Percentiles rank a stretch among this genome's conserved stretches.
Evolutionary conservation across 2,888 invertebrate genomes (phyloP).

Genomic region (Linyphia triangularis): DNA sequence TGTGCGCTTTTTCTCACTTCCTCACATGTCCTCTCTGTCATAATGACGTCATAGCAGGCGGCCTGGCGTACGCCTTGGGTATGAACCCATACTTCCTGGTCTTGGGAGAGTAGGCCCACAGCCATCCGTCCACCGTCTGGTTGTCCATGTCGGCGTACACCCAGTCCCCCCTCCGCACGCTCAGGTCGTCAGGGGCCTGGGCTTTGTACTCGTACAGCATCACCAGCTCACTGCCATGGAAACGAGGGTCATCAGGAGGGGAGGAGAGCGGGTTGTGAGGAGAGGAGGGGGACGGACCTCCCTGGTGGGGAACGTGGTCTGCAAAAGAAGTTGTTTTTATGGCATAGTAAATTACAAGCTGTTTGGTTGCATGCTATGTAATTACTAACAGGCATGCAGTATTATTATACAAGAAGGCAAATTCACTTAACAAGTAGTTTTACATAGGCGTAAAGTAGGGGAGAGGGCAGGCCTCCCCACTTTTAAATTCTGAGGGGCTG

Average conservation of each 20-base stretch:
- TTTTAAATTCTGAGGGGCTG: too few relatives aligned
- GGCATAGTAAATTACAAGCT: too few relatives aligned
- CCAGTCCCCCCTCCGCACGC: slow-evolving; percentile 91
- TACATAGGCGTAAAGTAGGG: too few relatives aligned
- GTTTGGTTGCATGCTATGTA: too few relatives aligned
- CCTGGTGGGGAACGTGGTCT: slow-evolving; percentile 44
- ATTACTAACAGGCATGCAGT: too few relatives aligned
- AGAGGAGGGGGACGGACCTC: slow-evolving; percentile 38
- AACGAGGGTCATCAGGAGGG: slow-evolving; percentile 84
- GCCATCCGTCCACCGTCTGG: slow-evolving; percentile 97
- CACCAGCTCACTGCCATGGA: slow-evolving; percentile 93
- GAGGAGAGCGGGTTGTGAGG: slow-evolving; percentile 62
- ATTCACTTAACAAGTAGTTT: too few relatives aligned
- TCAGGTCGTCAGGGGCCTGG: slow-evolving; percentile 94
- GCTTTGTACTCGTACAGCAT: slow-evolving; percentile 98
- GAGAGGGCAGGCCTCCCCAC: too few relatives aligned
- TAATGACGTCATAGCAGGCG: slow-evolving; percentile 93
- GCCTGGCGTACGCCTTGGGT: slow-evolving; percentile 94
- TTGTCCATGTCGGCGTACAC: slow-evolving; percentile 95
- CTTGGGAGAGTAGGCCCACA: slow-evolving; percentile 90
- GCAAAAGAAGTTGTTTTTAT: slow-evolving; percentile 64
- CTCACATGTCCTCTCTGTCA: too few relatives aligned
- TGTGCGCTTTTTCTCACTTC: not conserved
- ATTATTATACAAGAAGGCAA: too few relatives aligned
- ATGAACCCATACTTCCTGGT: slow-evolving; percentile 96